Base-by-base conservation (phyloP, 1,140 invertebrate genomes). In the Drosophila orena region DNA sequence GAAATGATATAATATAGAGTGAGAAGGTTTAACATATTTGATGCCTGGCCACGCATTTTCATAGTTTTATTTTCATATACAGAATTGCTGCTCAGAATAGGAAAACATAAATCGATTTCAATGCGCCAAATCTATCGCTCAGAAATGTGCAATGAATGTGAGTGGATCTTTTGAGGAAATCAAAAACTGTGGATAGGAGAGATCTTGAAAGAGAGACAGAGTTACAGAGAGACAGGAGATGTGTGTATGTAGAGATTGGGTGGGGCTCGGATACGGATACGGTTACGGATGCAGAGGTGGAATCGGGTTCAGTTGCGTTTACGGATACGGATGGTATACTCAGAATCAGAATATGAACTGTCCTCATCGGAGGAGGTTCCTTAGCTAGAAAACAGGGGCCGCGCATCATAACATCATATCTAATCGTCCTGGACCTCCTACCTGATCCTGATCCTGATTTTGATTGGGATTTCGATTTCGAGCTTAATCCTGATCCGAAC, bases 31-130 rank as follows among this genome's bases (percentile, higher is more conserved):
- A 85, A 74, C 62, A 61, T 30, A 30, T 72, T 89, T 85, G 72
- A 90, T 91, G 90, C 90, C 84, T 90, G 89, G 90, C 90, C 90
- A 91, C 90, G 90, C 90, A 91, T 91, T 91, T 88, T 74, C 64
- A 70, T 80, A 47, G 65, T 43, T 79, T 56, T 35, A 61, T 53
- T 68, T 58, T 61, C 34, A 35, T 49, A 37, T 50, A 30, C 8
- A 58, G 38, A 40, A 35, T 61, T 38, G 50, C 35, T 60, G 55
- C 55, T 53, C 49, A 52, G 15, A 58, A 68, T 47, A 43, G 71
- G 37, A 38, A 65, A 61, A 53, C 50, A 73, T 43, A 80, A 77
- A 42, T 53, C 34, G 14, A 70, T 47, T 70, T 57, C 35, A 27
- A 70, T 70, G 65, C 65, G 47, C 40, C 65, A 46, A 73, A 46